Conservation (phyloP, 2,888 invertebrate genomes). For the Xylota segnis region DNA sequence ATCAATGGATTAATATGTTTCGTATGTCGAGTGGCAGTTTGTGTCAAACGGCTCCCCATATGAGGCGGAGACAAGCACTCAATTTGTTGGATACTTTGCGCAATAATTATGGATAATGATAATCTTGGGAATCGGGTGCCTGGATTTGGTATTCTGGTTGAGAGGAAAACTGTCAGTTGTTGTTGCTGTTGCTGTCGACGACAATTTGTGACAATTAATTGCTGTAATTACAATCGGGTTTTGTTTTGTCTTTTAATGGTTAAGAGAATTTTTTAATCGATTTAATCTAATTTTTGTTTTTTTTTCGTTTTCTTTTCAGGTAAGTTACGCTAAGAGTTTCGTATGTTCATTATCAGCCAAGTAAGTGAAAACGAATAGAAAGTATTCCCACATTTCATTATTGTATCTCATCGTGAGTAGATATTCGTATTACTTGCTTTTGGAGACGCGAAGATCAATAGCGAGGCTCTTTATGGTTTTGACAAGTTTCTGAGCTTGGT, state of each 20-base stretch:
- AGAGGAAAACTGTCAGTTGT: conserved; percentile 24
- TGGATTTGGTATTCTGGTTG: conserved; percentile 40
- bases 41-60: conserved; percentile 55
- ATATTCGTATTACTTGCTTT: too few species aligned
- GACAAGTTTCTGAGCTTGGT: too few species aligned
- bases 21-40: conserved; percentile 61
- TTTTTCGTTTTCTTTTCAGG: conserved; percentile 48
- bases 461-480: too few species aligned
- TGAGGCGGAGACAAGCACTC: conserved; percentile 60
- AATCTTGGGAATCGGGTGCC: conserved; percentile 69
- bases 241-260: conserved; percentile 28
- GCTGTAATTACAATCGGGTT: conserved; percentile 14
- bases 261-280: conserved; percentile 17
- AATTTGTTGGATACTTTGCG: conserved; percentile 69
- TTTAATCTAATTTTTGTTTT: conserved; percentile 13
- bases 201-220: conserved; percentile 63
- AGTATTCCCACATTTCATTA: background rate
- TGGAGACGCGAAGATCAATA: too few species aligned
- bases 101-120: conserved; percentile 68
- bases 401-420: background rate
- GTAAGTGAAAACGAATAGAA: background rate
- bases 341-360: background rate
- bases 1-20: conserved; percentile 70
- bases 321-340: conserved; percentile 12
- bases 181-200: conserved; percentile 7